Percentiles rank a stretch among this genome's conserved stretches.
Conservation (phyloP, 2,797 vertebrate species). For the Psittacula derbiana region DNA sequence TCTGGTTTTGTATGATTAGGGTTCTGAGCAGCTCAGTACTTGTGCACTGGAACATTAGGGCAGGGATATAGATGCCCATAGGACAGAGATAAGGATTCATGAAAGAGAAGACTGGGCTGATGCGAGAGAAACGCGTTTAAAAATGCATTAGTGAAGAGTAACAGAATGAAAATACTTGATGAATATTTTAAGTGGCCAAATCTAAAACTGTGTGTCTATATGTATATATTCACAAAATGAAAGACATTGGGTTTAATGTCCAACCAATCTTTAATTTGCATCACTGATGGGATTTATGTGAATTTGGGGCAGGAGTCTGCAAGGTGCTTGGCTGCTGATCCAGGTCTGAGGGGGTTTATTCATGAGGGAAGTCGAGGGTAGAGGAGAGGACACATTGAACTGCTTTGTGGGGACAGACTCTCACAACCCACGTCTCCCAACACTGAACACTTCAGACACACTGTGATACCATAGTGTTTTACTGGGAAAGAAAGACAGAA, state of each 20-base stretch:
- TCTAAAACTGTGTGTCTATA: background rate
- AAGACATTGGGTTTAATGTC: background rate
- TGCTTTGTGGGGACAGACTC: background rate
- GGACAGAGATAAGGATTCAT: slow-evolving; percentile 52
- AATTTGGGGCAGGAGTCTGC: background rate
- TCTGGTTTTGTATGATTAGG: slow-evolving; percentile 25
- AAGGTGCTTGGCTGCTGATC: background rate
- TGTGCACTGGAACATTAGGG: slow-evolving; percentile 3
- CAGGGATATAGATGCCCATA: slow-evolving; percentile 36
- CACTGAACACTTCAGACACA: background rate
- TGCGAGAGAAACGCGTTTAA: background rate
- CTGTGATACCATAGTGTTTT: background rate
- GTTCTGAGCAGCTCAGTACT: slow-evolving; percentile 19
- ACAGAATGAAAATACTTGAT: slow-evolving; percentile 29
- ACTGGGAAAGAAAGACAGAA: background rate
- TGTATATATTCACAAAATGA: background rate
- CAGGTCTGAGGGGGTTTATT: background rate
- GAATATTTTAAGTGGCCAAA: slow-evolving; percentile 31
- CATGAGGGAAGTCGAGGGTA: background rate
- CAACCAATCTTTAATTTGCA: background rate
- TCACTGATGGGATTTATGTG: background rate
- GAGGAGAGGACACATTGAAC: background rate
- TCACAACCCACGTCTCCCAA: rapidly evolving
- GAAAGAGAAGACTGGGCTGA: slow-evolving; percentile 13
- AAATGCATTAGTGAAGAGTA: slow-evolving; percentile 20